Evolutionary conservation across 2,797 vertebrate species (phyloP).

Genomic region (Odontamblyopus rebecca): DNA sequence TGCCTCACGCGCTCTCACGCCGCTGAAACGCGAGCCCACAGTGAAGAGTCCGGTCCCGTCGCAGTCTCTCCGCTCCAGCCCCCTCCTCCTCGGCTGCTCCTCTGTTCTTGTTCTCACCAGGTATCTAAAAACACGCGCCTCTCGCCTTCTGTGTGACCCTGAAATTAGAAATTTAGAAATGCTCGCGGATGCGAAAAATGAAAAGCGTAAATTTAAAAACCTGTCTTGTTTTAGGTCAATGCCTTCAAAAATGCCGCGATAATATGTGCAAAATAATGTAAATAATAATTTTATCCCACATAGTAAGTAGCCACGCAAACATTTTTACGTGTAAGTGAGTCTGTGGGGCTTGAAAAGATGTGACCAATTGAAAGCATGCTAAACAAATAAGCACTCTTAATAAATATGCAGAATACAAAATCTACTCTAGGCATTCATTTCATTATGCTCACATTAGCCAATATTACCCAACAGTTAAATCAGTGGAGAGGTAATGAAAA

Average conservation of each 20-base stretch:
- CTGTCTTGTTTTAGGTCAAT: not conserved
- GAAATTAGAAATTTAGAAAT: not conserved
- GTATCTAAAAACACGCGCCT: constrained; percentile 12
- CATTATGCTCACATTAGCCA: constrained; percentile 1
- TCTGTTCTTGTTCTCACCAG: constrained; percentile 12
- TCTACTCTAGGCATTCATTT: not conserved
- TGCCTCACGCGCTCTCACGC: constrained; percentile 36
- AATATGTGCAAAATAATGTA: not conserved
- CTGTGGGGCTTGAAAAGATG: not conserved
- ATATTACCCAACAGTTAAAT: constrained; percentile 3
- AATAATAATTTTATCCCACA: not conserved
- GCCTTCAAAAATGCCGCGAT: not conserved
- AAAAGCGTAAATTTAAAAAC: not conserved
- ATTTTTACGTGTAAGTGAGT: not conserved
- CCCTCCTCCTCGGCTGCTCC: not conserved
- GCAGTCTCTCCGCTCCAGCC: not conserved
- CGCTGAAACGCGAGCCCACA: constrained; percentile 21
- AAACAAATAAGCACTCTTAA: not conserved
- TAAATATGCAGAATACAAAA: not conserved
- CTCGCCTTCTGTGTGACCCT: constrained; percentile 7
- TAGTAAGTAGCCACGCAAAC: not conserved
- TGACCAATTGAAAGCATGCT: not conserved
- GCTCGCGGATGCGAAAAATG: constrained; percentile 1
- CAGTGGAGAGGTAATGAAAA: constrained; percentile 5
- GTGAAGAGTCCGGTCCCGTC: constrained; percentile 11